These are phyloP conservation scores for Enteromius radiatus DNA, from an alignment of 2,797 vertebrate genomes.

Conservation along the genomic window DNA sequence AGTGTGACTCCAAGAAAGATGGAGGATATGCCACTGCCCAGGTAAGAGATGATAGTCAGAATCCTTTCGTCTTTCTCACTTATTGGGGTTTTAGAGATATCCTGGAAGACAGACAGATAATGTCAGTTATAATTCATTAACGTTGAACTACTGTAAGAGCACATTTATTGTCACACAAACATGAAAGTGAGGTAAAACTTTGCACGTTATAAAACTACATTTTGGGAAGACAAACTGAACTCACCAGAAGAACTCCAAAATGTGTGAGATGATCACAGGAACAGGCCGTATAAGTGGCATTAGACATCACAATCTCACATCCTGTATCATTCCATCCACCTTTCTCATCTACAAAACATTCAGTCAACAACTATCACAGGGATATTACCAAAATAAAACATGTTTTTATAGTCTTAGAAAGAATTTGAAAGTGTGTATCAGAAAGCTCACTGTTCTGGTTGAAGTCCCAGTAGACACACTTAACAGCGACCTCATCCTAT, in stretches of 20 bases:
- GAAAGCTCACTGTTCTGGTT: conserved; percentile 78
- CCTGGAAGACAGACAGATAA: conserved; percentile 71
- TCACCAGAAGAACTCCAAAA: conserved; percentile 92
- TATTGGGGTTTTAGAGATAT: conserved; percentile 73
- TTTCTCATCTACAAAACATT: conserved; percentile 76
- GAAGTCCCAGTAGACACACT: conserved; percentile 90
- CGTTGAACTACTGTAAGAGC: not conserved
- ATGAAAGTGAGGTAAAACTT: not conserved
- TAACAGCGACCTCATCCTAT: conserved; percentile 73
- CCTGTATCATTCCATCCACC: conserved; percentile 87
- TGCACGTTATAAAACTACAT: not conserved
- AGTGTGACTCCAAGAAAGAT: conserved; percentile 86
- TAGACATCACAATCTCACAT: conserved; percentile 77
- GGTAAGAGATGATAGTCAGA: conserved; percentile 82
- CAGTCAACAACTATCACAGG: conserved; percentile 33
- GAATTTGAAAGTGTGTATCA: not conserved
- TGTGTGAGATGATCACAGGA: conserved; percentile 92
- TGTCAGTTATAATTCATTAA: not conserved
- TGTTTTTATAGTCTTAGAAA: not conserved
- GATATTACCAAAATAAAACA: conserved; percentile 6
- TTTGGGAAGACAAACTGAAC: conserved; percentile 53
- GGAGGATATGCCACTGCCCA: conserved; percentile 86
- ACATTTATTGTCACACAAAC: not conserved
- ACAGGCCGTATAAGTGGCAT: conserved; percentile 83
- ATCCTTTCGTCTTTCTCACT: conserved; percentile 67